phyloP scores from a whole-genome alignment of 1,140 invertebrate genomes.

The Dinothrombium tinctorium region DNA sequence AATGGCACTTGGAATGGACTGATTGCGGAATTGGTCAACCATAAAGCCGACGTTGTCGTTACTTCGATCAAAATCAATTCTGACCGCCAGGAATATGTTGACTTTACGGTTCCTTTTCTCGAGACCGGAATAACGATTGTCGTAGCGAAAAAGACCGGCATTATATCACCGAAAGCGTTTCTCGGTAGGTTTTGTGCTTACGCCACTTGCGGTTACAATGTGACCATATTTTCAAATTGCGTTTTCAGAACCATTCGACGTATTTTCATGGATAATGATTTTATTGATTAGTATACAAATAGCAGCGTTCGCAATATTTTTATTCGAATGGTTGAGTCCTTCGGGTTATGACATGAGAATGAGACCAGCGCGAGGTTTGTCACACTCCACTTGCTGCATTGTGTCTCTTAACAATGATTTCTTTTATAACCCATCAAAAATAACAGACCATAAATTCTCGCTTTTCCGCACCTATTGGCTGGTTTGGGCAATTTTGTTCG shows the following conservation, averaged over 20 bases:
- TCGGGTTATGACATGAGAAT: constrained; percentile 81
- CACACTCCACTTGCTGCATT: too few relatives aligned
- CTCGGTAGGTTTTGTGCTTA: constrained; percentile 51
- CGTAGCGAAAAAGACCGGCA: constrained; percentile 86
- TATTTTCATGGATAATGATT: constrained; percentile 89
- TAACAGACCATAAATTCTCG: constrained; percentile 50
- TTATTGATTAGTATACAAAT: constrained; percentile 88
- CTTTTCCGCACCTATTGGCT: constrained; percentile 92
- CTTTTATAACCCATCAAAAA: background rate
- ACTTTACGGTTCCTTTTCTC: constrained; percentile 92
- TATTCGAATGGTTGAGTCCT: constrained; percentile 91
- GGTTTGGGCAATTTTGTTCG: constrained; percentile 98
- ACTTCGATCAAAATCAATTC: constrained; percentile 93
- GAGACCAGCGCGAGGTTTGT: constrained; percentile 25
- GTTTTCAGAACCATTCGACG: constrained; percentile 78
- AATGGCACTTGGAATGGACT: constrained; percentile 93
- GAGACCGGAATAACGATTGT: constrained; percentile 95
- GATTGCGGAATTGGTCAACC: constrained; percentile 70
- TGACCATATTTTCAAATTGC: too few relatives aligned
- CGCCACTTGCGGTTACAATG: too few relatives aligned
- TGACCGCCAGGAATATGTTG: constrained; percentile 65
- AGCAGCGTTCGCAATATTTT: constrained; percentile 82
- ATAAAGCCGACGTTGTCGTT: constrained; percentile 81
- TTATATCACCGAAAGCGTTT: constrained; percentile 96
- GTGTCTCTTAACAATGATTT: background rate